Evolutionary conservation across 2,113 vertebrate species (phyloP), one percentile per base, ranked within the genome.

Genomic region (Cynopterus brachyotis): DNA sequence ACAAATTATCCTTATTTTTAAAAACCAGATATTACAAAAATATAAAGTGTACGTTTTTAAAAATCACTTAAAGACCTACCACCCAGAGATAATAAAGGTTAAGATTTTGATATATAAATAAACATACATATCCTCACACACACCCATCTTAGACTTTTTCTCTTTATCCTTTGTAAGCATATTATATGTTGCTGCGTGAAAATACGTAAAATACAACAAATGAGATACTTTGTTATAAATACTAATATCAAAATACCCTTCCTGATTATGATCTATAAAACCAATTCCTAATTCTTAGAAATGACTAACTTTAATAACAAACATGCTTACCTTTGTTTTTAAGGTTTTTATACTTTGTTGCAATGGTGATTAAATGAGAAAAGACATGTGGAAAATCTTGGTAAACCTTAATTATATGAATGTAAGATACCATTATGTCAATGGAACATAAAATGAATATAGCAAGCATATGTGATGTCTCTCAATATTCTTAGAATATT

Each of bases 301-400:
- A 96, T 79, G 40, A 89, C 10, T 75, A 60, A 19, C 60, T 90
- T 78, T 60, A 96, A 95, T 30, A 72, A 82, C 28, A 96, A 84
- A 73, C 19, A 90, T 82, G 30, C 2, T 24, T 70, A 67, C 12
- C 26, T 80, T 93, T 76, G 40, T 75, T 70, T 91, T 86, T 59
- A 70, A 83, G 45, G 42, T 28, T 78, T 81, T 59, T 60, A 64
- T 76, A 79, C 24, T 85, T 80, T 82, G 50, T 83, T 76, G 42
- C 70, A 91, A 12, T 76, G n/a, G 72, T 84, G 28, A 89, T 62
- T 91, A 94, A 91, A 82, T 20, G 13, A 32, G 47, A 22, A 2
- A 59, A 35, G 59, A 79, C 22, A 53, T 53, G 13, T 55, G 12
- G 78, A 86, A 92, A 92, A 26, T 62, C 53, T 76, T 90, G 37